A percentile compares a stretch with the other conserved stretches of the same genome.
phyloP scores from a whole-genome alignment of 2,113 vertebrate species.

The Pampusana beccarii region DNA sequence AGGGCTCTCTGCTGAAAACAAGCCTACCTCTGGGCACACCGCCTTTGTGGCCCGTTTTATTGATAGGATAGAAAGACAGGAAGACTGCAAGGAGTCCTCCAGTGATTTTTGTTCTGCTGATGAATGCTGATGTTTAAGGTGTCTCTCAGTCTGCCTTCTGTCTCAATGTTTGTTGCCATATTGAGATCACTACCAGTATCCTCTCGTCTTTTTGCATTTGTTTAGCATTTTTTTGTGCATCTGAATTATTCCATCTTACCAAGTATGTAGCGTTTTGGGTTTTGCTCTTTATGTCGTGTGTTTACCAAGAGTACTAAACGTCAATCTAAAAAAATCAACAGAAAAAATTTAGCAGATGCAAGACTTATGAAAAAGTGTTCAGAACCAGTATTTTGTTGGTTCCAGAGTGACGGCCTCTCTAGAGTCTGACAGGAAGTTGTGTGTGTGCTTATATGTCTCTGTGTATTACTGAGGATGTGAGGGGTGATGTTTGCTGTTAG shows the following conservation, averaged over 20 bases:
- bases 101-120: not conserved
- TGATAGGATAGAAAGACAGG: not conserved
- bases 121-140: not conserved
- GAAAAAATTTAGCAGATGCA: not conserved
- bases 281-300: not conserved
- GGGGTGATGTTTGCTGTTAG: not conserved
- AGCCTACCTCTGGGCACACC: not conserved
- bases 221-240: not conserved
- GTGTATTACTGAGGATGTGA: not conserved
- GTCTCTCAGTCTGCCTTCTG: not conserved
- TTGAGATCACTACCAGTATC: not conserved
- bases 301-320: not conserved
- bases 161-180: not conserved
- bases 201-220: not conserved
- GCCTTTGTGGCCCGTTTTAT: fast-evolving
- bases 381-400: not conserved
- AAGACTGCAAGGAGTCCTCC: not conserved
- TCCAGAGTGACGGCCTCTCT: not conserved
- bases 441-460: not conserved
- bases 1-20: not conserved
- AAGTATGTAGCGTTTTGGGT: fast-evolving
- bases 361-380: not conserved
- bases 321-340: not conserved
- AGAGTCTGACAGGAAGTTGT: not conserved
- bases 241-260: not conserved